These are phyloP conservation scores for Coreoperca whiteheadi DNA, from an alignment of 2,113 vertebrate genomes.

Conservation along the genomic window DNA sequence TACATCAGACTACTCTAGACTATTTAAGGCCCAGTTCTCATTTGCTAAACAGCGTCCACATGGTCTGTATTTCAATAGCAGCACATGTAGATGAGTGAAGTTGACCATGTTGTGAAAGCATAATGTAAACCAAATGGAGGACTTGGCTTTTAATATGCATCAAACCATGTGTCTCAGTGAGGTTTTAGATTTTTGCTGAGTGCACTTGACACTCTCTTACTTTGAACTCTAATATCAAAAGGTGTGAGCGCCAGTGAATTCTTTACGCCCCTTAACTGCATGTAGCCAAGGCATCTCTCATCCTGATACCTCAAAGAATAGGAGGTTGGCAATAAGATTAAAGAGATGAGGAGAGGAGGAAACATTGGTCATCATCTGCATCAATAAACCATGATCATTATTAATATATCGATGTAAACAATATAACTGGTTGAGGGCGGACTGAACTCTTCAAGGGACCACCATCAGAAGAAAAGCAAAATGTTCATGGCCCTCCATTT, in stretches of 20 bases:
- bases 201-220: constrained; percentile 19
- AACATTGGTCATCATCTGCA: constrained; percentile 1
- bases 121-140: constrained; percentile 1
- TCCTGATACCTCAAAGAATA: constrained; percentile 1
- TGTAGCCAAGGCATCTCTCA: constrained; percentile 6
- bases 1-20: not conserved
- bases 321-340: not conserved
- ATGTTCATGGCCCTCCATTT: not conserved
- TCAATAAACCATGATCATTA: not conserved
- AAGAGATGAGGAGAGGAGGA: not conserved
- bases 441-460: not conserved
- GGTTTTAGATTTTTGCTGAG: constrained; percentile 37
- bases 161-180: constrained; percentile 27
- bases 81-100: not conserved
- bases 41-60: not conserved
- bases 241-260: not conserved
- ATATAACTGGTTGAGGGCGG: not conserved
- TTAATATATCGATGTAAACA: not conserved
- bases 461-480: not conserved
- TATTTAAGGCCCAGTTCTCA: not conserved
- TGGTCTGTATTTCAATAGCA: not conserved
- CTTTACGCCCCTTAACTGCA: not conserved
- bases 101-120: constrained; percentile 1
- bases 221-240: constrained; percentile 70
- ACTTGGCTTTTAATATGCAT: constrained; percentile 14